These are phyloP conservation scores for Seira sanloemensis DNA, from an alignment of 2,888 invertebrate genomes.

Conservation along the genomic window DNA sequence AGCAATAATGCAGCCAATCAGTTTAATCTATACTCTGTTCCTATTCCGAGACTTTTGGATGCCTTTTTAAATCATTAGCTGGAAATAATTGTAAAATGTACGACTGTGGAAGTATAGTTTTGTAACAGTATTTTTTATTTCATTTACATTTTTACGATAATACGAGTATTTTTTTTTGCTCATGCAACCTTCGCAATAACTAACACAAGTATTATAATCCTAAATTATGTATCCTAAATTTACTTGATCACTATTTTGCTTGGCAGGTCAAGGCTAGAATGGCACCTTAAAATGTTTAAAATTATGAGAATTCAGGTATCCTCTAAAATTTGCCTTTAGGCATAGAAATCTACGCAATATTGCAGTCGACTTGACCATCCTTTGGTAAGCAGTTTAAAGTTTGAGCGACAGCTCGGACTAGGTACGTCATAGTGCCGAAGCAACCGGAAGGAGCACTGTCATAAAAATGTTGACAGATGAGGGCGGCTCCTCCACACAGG, in stretches of 20 bases:
- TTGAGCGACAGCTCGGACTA: conserved; percentile 88
- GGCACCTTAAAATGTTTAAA: background rate
- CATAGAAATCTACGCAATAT: conserved; percentile 77
- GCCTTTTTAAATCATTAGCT: no score
- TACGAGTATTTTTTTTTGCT: background rate
- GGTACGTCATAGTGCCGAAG: conserved; percentile 98
- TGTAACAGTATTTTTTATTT: no score
- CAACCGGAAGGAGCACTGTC: conserved; percentile 98
- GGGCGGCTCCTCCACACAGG: conserved; percentile 92
- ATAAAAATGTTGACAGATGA: conserved; percentile 97
- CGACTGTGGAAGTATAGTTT: no score
- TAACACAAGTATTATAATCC: background rate
- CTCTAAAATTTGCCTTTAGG: background rate
- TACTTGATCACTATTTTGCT: background rate
- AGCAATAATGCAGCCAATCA: no score
- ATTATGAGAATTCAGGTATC: background rate
- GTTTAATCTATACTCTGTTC: no score
- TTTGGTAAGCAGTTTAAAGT: conserved; percentile 83
- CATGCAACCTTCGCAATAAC: background rate
- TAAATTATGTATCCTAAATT: no score
- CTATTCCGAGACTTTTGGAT: no score
- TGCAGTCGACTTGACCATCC: conserved; percentile 88
- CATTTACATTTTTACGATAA: no score
- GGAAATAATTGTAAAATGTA: no score
- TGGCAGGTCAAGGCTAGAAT: background rate